Evolutionary conservation across 2,113 vertebrate species (phyloP).

Genomic region (Tetrao urogallus): DNA sequence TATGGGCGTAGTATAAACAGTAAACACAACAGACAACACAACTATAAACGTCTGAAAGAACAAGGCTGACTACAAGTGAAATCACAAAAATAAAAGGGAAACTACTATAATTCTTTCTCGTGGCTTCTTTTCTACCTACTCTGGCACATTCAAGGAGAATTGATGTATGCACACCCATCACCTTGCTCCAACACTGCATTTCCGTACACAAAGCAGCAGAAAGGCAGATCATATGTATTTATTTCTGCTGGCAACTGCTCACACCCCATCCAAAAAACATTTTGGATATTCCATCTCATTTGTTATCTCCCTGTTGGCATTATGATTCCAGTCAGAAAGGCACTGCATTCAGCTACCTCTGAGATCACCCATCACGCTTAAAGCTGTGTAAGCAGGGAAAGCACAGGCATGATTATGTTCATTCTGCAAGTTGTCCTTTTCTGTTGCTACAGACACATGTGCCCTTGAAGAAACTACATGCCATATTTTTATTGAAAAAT

Average conservation of each 20-base stretch:
- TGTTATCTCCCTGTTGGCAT: slow-evolving; percentile 30
- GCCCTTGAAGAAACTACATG: not conserved
- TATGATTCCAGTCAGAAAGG: slow-evolving; percentile 53
- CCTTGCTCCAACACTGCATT: not conserved
- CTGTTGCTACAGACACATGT: not conserved
- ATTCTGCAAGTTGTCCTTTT: not conserved
- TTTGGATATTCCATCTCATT: not conserved
- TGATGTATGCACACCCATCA: not conserved
- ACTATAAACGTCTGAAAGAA: slow-evolving; percentile 15
- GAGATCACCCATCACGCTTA: not conserved
- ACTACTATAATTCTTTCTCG: slow-evolving; percentile 6
- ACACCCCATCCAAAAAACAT: not conserved
- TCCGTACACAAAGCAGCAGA: slow-evolving; percentile 6
- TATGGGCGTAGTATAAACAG: not conserved
- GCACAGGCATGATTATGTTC: not conserved
- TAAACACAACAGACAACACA: not conserved
- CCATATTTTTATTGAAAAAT: not conserved
- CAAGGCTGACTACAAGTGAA: slow-evolving; percentile 37
- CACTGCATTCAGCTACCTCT: not conserved
- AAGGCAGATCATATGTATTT: not conserved
- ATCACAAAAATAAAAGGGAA: not conserved
- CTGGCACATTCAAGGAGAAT: not conserved
- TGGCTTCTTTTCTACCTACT: not conserved
- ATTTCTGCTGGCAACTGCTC: not conserved
- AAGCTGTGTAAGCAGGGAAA: not conserved